Evolutionary conservation across 2,888 invertebrate genomes (phyloP).

Genomic region (Eupithecia insigniata): DNA sequence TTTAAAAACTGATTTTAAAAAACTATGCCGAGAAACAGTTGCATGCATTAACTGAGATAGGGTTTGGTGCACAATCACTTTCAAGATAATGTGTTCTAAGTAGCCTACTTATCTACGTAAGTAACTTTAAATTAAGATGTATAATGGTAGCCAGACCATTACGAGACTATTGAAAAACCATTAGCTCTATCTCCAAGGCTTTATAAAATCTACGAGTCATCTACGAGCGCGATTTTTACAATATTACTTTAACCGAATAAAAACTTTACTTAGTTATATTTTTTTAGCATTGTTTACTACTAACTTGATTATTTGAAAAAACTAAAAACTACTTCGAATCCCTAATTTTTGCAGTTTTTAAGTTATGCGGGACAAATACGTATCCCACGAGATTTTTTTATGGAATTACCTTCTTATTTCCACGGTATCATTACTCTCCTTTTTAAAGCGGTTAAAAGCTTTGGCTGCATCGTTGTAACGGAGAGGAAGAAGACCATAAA

Average conservation of each 20-base stretch:
- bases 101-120: slow-evolving; percentile 2
- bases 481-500: background rate
- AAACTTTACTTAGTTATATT: slow-evolving; percentile 4
- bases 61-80: background rate
- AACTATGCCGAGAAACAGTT: too few species aligned
- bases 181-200: slow-evolving; percentile 24
- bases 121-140: slow-evolving; percentile 14
- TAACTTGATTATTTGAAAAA: too few species aligned
- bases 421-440: too few species aligned
- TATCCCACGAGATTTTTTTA: too few species aligned
- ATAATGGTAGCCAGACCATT: slow-evolving; percentile 18
- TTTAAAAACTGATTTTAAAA: too few species aligned
- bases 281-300: background rate
- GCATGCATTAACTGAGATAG: background rate
- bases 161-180: slow-evolving; percentile 28
- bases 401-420: too few species aligned
- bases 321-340: too few species aligned
- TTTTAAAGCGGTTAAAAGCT: too few species aligned
- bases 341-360: too few species aligned
- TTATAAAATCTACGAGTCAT: slow-evolving; percentile 19
- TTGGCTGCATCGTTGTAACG: background rate
- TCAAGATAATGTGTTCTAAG: slow-evolving; percentile 1
- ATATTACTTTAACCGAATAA: slow-evolving; percentile 7
- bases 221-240: slow-evolving; percentile 15
- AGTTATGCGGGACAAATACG: too few species aligned